Conservation (phyloP, 2,797 vertebrate species). For the Chanos chanos region DNA sequence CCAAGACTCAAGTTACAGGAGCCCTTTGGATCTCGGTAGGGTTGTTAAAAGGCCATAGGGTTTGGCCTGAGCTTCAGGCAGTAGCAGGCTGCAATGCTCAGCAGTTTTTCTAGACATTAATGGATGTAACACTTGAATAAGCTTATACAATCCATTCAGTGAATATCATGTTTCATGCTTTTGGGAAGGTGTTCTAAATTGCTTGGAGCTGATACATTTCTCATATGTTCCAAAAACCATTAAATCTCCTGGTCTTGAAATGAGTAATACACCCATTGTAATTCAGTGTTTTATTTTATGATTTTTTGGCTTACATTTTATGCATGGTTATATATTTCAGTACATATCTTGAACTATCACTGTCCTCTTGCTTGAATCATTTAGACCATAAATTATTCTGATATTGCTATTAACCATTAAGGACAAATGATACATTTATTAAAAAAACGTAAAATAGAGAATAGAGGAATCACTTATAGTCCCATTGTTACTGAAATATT, state of each 20-base stretch:
- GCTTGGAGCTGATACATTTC: conserved; percentile 13
- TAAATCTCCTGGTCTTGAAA: background rate
- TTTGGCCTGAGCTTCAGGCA: conserved; percentile 49
- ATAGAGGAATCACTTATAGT: too few species aligned
- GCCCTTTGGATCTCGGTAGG: conserved; percentile 45
- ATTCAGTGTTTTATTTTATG: conserved; percentile 45
- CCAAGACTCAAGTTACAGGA: conserved; percentile 57
- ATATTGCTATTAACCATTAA: too few species aligned
- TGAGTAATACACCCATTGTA: conserved; percentile 40
- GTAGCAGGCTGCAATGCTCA: conserved; percentile 59
- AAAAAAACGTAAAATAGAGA: too few species aligned
- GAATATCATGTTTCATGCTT: conserved; percentile 35
- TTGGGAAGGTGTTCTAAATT: conserved; percentile 16
- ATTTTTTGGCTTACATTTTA: conserved; percentile 11
- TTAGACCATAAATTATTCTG: too few species aligned
- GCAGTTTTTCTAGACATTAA: conserved; percentile 63
- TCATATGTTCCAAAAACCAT: background rate
- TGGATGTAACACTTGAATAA: conserved; percentile 64
- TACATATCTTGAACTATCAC: too few species aligned
- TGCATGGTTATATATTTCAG: too few species aligned
- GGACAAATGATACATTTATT: too few species aligned
- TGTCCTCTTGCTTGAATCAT: too few species aligned
- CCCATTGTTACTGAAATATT: too few species aligned
- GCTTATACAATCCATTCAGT: conserved; percentile 30
- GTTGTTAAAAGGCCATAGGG: conserved; percentile 49